A percentile compares a stretch with the other conserved stretches of the same genome.
phyloP scores from a whole-genome alignment of 2,113 vertebrate genomes.

The Ciconia maguari region DNA sequence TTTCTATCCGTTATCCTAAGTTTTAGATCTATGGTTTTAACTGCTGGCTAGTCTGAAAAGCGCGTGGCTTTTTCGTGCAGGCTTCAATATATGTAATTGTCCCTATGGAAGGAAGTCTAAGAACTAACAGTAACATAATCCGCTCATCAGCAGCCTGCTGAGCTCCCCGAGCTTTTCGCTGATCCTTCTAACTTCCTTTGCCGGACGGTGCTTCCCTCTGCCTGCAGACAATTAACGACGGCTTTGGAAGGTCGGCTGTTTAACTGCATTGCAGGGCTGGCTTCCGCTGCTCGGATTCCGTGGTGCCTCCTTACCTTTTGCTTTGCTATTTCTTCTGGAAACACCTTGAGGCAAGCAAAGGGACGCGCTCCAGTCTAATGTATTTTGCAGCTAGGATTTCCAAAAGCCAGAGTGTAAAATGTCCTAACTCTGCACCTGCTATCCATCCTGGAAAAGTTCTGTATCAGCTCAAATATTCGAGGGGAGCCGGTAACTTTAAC shows the following conservation, averaged over 20 bases:
- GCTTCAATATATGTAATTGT: not conserved
- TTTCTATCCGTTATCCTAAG: accelerated
- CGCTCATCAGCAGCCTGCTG: not conserved
- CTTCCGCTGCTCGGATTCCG: not conserved
- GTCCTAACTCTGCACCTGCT: not conserved
- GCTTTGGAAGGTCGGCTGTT: not conserved
- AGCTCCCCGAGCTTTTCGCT: not conserved
- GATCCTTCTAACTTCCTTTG: not conserved
- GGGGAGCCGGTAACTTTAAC: accelerated
- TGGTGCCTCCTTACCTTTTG: not conserved
- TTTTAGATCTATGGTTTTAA: not conserved
- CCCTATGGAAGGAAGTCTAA: conserved; percentile 14
- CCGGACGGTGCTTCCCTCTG: not conserved
- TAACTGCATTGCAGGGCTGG: not conserved
- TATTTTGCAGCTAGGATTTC: not conserved
- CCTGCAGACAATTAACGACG: not conserved
- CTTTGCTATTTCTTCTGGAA: not conserved
- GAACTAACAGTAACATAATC: not conserved
- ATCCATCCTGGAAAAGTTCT: not conserved
- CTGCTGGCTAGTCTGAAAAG: not conserved
- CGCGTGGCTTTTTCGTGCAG: not conserved
- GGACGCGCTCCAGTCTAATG: not conserved
- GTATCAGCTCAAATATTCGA: not conserved
- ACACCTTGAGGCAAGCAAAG: not conserved
- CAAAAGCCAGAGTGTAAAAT: not conserved